These are phyloP conservation scores for Dallia pectoralis DNA, from an alignment of 2,797 vertebrate species.

Conservation along the genomic window DNA sequence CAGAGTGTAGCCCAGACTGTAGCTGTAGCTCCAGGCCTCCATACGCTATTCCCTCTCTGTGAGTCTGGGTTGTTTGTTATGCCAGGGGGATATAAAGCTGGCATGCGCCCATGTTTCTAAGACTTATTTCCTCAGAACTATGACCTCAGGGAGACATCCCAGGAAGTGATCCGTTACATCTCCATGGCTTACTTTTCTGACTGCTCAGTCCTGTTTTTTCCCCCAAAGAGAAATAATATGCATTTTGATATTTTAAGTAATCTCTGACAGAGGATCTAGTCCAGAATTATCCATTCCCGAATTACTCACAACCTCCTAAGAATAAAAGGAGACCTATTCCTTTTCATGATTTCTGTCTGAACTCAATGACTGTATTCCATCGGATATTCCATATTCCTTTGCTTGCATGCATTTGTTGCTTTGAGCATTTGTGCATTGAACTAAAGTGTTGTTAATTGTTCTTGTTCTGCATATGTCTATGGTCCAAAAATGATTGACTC, in stretches of 20 bases:
- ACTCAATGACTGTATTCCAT: constrained; percentile 44
- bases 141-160: background rate
- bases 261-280: background rate
- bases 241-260: background rate
- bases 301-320: constrained; percentile 9
- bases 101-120: background rate
- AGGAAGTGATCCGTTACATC: background rate
- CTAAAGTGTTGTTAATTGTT: constrained; percentile 52
- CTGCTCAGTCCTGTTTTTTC: background rate
- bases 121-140: background rate
- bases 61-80: constrained; percentile 2
- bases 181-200: background rate
- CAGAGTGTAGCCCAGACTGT: constrained; percentile 31
- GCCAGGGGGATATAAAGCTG: constrained; percentile 1
- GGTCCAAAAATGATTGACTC: constrained; percentile 56
- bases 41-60: constrained; percentile 39
- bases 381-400: constrained; percentile 26
- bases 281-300: background rate
- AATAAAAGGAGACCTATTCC: constrained; percentile 24
- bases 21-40: constrained; percentile 48
- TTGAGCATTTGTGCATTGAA: too few species aligned
- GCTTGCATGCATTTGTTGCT: constrained; percentile 56
- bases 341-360: constrained; percentile 41
- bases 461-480: constrained; percentile 34
- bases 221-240: background rate